These are phyloP conservation scores for Odontamblyopus rebecca DNA, from an alignment of 2,797 vertebrate genomes.

Conservation along the genomic window DNA sequence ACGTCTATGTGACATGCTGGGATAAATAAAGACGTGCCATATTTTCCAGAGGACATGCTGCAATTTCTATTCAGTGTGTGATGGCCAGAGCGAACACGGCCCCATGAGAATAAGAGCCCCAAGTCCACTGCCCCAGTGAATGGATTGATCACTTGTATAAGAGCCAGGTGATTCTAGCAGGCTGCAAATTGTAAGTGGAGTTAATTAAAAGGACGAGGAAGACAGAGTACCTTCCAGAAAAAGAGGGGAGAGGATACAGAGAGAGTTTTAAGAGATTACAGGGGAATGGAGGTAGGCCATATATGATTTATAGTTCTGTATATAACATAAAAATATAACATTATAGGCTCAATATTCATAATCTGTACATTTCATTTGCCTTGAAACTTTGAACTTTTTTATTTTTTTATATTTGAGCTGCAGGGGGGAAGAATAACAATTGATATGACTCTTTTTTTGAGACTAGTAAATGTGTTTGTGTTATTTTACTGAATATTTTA, in stretches of 20 bases:
- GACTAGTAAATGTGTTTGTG: too few species aligned
- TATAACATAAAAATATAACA: too few species aligned
- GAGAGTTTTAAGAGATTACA: neutral
- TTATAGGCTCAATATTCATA: neutral
- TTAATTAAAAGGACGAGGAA: constrained; percentile 68
- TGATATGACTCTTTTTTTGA: too few species aligned
- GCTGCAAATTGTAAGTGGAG: constrained; percentile 56
- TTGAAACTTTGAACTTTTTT: too few species aligned
- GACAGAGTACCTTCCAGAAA: constrained; percentile 42
- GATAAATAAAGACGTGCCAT: constrained; percentile 28
- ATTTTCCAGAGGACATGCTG: neutral
- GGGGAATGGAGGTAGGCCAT: neutral
- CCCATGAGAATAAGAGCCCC: constrained; percentile 21
- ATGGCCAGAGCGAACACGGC: constrained; percentile 30
- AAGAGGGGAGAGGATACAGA: constrained; percentile 2
- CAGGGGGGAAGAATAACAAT: too few species aligned
- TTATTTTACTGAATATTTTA: neutral
- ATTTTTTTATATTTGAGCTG: too few species aligned
- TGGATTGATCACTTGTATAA: constrained; percentile 51
- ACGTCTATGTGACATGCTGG: constrained; percentile 5
- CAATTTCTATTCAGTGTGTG: constrained; percentile 18
- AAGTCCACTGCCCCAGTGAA: constrained; percentile 42
- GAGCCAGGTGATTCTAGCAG: constrained; percentile 40
- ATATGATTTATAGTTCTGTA: too few species aligned
- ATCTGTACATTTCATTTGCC: neutral